A percentile compares a stretch with the other conserved stretches of the same genome.
Evolutionary conservation across 2,888 invertebrate genomes (phyloP).

Genomic region (Cantharis rufa): DNA sequence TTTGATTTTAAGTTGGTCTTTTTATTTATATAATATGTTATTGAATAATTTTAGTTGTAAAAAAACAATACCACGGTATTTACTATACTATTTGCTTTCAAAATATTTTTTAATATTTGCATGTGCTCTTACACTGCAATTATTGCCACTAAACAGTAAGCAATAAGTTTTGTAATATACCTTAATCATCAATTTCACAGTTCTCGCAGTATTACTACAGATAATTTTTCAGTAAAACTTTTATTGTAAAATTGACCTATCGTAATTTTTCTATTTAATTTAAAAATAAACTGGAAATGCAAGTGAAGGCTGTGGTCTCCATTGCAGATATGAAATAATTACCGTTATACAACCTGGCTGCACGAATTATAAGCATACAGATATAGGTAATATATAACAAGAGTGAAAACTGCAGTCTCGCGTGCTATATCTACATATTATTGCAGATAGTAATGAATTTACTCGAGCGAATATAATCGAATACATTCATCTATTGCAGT

Average conservation of each 20-base stretch:
- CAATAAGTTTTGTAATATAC: too few species aligned
- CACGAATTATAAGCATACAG: slow-evolving; percentile 5
- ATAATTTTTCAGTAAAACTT: too few species aligned
- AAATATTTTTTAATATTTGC: too few species aligned
- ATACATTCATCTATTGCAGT: slow-evolving; percentile 21
- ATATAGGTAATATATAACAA: not conserved
- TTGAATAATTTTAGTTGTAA: too few species aligned
- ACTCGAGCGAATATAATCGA: slow-evolving; percentile 25
- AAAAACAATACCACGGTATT: too few species aligned
- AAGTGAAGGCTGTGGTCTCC: slow-evolving; percentile 11
- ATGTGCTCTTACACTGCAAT: too few species aligned
- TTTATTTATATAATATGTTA: too few species aligned
- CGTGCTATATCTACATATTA: not conserved
- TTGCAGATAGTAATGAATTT: slow-evolving; percentile 21
- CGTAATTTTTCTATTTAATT: not conserved
- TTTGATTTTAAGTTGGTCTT: too few species aligned
- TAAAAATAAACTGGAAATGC: not conserved
- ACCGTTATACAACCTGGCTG: slow-evolving; percentile 17
- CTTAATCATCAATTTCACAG: too few species aligned
- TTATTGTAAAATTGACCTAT: not conserved
- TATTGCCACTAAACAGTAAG: too few species aligned
- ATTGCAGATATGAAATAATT: slow-evolving; percentile 9
- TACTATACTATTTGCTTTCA: too few species aligned
- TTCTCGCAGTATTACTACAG: too few species aligned
- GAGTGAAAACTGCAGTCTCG: slow-evolving; percentile 2